These are phyloP conservation scores for Hydropotes inermis DNA, from an alignment of 2,113 vertebrate genomes.

Conservation along the genomic window DNA sequence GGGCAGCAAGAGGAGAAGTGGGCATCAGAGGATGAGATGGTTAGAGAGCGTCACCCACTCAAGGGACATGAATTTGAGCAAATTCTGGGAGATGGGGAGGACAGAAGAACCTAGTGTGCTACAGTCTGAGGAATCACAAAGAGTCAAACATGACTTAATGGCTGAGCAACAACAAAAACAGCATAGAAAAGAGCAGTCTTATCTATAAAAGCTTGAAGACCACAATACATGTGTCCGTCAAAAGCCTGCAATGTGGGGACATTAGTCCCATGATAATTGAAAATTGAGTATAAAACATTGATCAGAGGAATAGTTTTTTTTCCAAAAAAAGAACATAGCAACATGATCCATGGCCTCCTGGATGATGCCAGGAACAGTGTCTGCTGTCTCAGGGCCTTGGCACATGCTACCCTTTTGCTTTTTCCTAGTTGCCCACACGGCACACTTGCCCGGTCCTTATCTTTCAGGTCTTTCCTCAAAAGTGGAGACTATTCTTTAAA, in stretches of 20 bases:
- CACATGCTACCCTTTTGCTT: neutral
- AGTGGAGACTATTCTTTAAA: neutral
- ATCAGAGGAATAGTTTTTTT: neutral
- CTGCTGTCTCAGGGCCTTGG: neutral
- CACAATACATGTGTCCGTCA: neutral
- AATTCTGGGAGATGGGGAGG: neutral
- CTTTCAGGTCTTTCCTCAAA: neutral
- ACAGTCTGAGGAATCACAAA: neutral
- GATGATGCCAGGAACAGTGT: neutral
- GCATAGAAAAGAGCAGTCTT: neutral
- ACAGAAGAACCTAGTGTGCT: neutral
- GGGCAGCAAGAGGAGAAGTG: neutral
- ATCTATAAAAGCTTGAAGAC: neutral
- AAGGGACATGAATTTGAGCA: neutral
- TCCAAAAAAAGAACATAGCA: constrained; percentile 2
- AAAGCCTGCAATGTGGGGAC: neutral
- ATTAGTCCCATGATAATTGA: neutral
- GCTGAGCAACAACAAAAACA: neutral
- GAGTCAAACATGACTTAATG: neutral
- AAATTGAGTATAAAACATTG: neutral
- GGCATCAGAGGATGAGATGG: neutral
- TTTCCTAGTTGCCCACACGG: neutral
- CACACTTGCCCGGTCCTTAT: neutral
- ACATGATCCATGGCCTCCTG: neutral
- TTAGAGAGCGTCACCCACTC: neutral